Base-by-base conservation (phyloP, 2,888 invertebrate species). In the Polymixis flavicincta region DNA sequence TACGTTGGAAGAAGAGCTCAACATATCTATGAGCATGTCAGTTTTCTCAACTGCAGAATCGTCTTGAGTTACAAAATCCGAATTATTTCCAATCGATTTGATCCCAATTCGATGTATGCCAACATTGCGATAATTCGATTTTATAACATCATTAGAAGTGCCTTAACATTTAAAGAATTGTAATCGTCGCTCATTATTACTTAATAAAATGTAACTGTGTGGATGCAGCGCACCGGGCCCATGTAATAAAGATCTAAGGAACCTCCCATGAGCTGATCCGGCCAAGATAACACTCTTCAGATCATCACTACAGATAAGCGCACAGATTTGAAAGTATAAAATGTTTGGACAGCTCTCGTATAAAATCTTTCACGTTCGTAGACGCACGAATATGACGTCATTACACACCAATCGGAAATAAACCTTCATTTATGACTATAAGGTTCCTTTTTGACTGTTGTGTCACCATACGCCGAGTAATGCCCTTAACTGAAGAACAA, bases 171-270 rank as follows among this genome's bases (percentile, higher is more conserved):
- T 71, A 74, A 79, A 81, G 78, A 80, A 85, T 82, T 70, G 78
- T 87, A 83, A 86, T 86, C 28, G 78, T 71, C 75, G 78, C 80
- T 85, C 80, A 85, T 83, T 86, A 85, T 86, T 86, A 80, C 85
- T 78, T 78, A 85, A 85, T 86, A 85, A 86, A 83, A 77, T 32
- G 60, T 79, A 80, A 80, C 82, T 75, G 85, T 83, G 87, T 87
- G 86, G 80, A 86, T 86, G 77, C 80, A 79, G 87, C 82, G 63
- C 82, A 73, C 85, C 81, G 84, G 87, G 90, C 92, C 92, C 94
- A 95, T 95, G 94, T 95, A 96, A 96, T 96, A 96, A 95, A 96
- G 96, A 96, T 96, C 96, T 96, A 95, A 95, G 94, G 92, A 92
- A 88, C 89, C 93, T 93, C 93, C 94, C 93, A 93, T 93, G 93